A percentile compares a stretch with the other conserved stretches of the same genome.
phyloP scores from a whole-genome alignment of 2,113 vertebrate species.

The Caloenas nicobarica region DNA sequence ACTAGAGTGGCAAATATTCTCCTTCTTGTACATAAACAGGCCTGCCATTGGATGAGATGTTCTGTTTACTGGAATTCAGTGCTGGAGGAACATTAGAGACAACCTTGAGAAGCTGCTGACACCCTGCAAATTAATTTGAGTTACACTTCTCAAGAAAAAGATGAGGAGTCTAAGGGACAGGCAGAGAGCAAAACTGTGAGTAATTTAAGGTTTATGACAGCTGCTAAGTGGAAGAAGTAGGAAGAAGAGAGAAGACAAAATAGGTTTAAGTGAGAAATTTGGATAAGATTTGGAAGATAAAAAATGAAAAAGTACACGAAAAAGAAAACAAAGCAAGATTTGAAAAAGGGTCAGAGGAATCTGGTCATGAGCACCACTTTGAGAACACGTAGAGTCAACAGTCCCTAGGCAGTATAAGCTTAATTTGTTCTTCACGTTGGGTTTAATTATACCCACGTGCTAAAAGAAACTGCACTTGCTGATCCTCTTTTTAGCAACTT shows the following conservation, averaged over 20 bases:
- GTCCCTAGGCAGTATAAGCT: neutral
- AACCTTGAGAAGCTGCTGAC: neutral
- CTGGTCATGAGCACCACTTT: neutral
- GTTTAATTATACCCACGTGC: neutral
- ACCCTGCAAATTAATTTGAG: neutral
- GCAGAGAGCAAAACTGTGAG: neutral
- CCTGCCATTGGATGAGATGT: neutral
- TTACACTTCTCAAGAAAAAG: neutral
- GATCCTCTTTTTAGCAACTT: neutral
- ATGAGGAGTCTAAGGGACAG: neutral
- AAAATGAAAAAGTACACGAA: neutral
- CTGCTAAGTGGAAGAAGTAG: neutral
- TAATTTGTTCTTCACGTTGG: neutral
- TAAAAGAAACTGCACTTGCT: neutral
- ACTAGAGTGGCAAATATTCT: neutral
- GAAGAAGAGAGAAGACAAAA: neutral
- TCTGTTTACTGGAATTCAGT: neutral
- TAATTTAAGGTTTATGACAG: neutral
- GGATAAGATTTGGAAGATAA: neutral
- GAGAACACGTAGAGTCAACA: neutral
- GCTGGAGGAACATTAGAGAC: neutral
- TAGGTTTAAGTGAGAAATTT: neutral
- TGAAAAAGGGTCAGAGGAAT: neutral
- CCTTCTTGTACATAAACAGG: neutral
- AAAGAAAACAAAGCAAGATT: neutral